Conservation (phyloP, 2,797 vertebrate genomes). For the Silurus lanzhouensis region DNA sequence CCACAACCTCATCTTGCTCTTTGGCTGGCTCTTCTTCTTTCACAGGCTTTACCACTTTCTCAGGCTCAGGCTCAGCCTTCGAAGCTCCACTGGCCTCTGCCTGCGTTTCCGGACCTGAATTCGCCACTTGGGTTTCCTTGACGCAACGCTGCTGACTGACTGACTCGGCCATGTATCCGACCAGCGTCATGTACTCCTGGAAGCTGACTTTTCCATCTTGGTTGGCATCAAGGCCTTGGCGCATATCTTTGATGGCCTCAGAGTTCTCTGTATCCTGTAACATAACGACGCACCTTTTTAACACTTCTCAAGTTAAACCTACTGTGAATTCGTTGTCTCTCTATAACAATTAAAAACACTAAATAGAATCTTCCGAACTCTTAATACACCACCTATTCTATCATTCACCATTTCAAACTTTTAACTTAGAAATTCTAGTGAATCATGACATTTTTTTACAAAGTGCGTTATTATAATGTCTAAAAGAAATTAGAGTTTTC, state of each 20-base stretch:
- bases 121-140: constrained; percentile 50
- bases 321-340: background rate
- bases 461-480: background rate
- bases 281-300: background rate
- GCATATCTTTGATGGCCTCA: constrained; percentile 71
- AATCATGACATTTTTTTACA: background rate
- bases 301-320: background rate
- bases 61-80: constrained; percentile 39
- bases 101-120: constrained; percentile 53
- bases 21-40: constrained; percentile 44
- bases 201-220: constrained; percentile 76
- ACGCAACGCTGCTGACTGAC: constrained; percentile 65
- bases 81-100: constrained; percentile 34
- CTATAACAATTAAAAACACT: background rate
- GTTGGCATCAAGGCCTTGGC: constrained; percentile 67
- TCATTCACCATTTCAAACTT: background rate
- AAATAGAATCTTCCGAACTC: background rate
- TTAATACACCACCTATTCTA: background rate
- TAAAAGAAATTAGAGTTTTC: background rate
- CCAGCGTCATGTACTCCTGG: constrained; percentile 76
- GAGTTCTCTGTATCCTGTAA: constrained; percentile 72
- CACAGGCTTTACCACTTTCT: constrained; percentile 37
- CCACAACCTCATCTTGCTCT: constrained; percentile 37
- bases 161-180: constrained; percentile 72
- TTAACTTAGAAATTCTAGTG: background rate